phyloP scores from a whole-genome alignment of 2,888 invertebrate genomes.

The Drosophila emarginata region DNA sequence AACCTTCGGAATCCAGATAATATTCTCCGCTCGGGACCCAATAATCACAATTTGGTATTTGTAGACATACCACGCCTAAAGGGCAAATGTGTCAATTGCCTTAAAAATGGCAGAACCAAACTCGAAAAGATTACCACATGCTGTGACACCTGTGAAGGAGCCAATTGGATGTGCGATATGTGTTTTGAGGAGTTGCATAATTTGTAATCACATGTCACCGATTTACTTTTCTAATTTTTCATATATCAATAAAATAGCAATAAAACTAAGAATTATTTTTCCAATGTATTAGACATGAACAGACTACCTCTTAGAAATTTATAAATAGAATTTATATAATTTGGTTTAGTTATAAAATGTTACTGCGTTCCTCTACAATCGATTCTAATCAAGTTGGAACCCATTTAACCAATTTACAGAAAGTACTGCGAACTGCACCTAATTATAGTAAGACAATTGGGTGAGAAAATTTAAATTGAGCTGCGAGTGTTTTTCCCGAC shows the following conservation, averaged over 20 bases:
- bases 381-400: too few relatives aligned
- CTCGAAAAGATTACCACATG: conserved; percentile 78
- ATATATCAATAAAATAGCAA: neutral
- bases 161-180: conserved; percentile 80
- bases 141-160: conserved; percentile 80
- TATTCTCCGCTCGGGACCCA: conserved; percentile 68
- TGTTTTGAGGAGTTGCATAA: conserved; percentile 73
- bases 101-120: conserved; percentile 59
- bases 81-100: conserved; percentile 81
- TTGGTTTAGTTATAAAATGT: too few relatives aligned
- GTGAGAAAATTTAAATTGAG: too few relatives aligned
- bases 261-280: neutral
- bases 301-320: too few relatives aligned
- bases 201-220: neutral
- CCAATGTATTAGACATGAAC: too few relatives aligned
- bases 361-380: too few relatives aligned
- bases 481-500: too few relatives aligned
- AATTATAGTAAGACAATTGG: too few relatives aligned
- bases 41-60: conserved; percentile 77
- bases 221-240: neutral
- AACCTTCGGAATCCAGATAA: conserved; percentile 67
- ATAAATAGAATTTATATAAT: too few relatives aligned
- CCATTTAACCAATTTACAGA: too few relatives aligned
- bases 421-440: too few relatives aligned
- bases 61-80: conserved; percentile 78